A percentile compares a stretch with the other conserved stretches of the same genome.
These are phyloP conservation scores for Pseudochirops corinnae DNA, from an alignment of 2,797 vertebrate genomes.

Conservation along the genomic window DNA sequence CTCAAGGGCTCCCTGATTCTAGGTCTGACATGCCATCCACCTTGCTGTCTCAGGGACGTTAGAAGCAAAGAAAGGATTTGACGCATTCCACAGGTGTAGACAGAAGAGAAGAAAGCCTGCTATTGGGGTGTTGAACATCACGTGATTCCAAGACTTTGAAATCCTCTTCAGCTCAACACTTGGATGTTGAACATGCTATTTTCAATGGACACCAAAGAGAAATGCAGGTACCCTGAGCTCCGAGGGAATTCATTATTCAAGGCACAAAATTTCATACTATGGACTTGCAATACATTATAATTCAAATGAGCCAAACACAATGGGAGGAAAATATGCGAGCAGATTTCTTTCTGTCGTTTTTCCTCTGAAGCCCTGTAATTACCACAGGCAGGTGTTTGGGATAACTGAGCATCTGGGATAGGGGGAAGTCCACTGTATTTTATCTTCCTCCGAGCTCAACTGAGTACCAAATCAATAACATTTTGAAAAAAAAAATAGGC, in stretches of 20 bases:
- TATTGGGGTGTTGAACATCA: conserved; percentile 25
- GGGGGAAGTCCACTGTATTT: conserved; percentile 60
- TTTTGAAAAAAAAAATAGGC: conserved; percentile 62
- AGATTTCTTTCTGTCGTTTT: conserved; percentile 57
- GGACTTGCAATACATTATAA: conserved; percentile 69
- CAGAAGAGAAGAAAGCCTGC: conserved; percentile 49
- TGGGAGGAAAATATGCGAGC: conserved; percentile 73
- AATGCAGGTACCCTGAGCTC: conserved; percentile 69
- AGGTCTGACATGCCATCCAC: not conserved
- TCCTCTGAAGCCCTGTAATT: conserved; percentile 74
- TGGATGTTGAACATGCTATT: conserved; percentile 75
- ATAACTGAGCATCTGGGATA: conserved; percentile 54
- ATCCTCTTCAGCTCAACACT: conserved; percentile 71
- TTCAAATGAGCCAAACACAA: conserved; percentile 76
- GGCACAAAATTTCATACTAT: conserved; percentile 69
- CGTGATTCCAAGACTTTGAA: conserved; percentile 62
- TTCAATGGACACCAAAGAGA: conserved; percentile 74
- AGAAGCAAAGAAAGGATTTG: conserved; percentile 65
- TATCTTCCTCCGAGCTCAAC: conserved; percentile 64
- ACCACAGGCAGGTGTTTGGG: conserved; percentile 65
- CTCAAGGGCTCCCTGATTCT: not conserved
- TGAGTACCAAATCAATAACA: conserved; percentile 65
- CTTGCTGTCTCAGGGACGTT: not conserved
- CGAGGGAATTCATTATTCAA: conserved; percentile 78
- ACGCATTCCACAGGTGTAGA: conserved; percentile 65